Percentiles rank a stretch among this genome's conserved stretches.
Evolutionary conservation across 2,888 invertebrate genomes (phyloP).

Genomic region (Taphrorychus bicolor): DNA sequence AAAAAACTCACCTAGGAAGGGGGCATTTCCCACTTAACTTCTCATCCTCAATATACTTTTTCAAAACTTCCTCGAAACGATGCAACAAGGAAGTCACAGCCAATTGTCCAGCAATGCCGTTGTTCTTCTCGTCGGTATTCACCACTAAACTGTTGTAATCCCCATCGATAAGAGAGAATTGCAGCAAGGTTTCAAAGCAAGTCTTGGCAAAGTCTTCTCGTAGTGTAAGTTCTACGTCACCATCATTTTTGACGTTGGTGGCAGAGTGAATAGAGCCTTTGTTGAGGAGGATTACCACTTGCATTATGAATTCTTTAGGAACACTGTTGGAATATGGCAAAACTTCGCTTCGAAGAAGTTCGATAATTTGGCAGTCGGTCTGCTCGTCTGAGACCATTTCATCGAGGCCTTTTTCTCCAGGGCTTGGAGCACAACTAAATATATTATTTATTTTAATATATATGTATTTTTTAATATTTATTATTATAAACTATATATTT

Average conservation of each 20-base stretch:
- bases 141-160: constrained; percentile 61
- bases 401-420: constrained; percentile 66
- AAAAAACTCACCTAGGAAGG: constrained; percentile 70
- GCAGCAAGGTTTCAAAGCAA: constrained; percentile 94
- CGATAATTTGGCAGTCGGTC: constrained; percentile 84
- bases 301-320: constrained; percentile 81
- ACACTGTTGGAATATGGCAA: constrained; percentile 79
- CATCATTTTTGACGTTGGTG: constrained; percentile 71
- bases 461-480: no score
- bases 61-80: constrained; percentile 91
- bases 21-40: constrained; percentile 85
- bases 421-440: constrained; percentile 54
- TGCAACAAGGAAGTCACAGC: constrained; percentile 93
- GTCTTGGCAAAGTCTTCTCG: constrained; percentile 96
- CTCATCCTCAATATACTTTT: constrained; percentile 86
- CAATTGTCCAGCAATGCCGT: constrained; percentile 73
- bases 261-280: constrained; percentile 86
- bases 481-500: no score
- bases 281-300: constrained; percentile 83
- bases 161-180: constrained; percentile 88
- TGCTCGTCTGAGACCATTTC: constrained; percentile 74
- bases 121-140: constrained; percentile 58
- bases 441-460: neutral
- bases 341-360: constrained; percentile 81
- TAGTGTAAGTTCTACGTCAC: constrained; percentile 80